These are phyloP conservation scores for Mormyrus iriodes DNA, from an alignment of 2,113 vertebrate species.

Conservation along the genomic window DNA sequence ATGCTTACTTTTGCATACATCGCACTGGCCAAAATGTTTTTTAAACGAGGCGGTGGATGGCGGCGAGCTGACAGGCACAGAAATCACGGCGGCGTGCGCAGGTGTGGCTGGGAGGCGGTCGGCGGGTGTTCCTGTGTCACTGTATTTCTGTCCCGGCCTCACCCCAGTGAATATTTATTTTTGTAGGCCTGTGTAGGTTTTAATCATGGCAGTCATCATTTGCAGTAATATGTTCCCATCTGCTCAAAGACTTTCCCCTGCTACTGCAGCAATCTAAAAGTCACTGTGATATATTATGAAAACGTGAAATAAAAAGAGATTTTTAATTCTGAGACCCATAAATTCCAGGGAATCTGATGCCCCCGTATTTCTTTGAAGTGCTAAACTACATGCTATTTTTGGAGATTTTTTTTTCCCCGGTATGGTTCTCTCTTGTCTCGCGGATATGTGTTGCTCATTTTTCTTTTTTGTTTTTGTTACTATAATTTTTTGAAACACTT, in stretches of 20 bases:
- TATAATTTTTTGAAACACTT: conserved; percentile 50
- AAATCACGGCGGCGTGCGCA: neutral
- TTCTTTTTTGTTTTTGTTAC: conserved; percentile 33
- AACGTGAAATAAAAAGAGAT: conserved; percentile 33
- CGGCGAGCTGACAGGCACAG: conserved; percentile 15
- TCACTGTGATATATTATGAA: conserved; percentile 37
- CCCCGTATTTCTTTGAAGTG: conserved; percentile 52
- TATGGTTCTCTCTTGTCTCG: conserved; percentile 41
- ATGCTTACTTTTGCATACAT: neutral
- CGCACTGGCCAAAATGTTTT: conserved; percentile 20
- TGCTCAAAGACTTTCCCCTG: conserved; percentile 26
- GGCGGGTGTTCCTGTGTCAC: neutral
- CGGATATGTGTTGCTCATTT: conserved; percentile 44
- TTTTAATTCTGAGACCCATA: conserved; percentile 42
- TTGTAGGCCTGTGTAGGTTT: conserved; percentile 29
- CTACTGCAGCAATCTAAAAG: conserved; percentile 31
- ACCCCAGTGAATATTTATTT: conserved; percentile 18
- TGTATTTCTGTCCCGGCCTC: conserved; percentile 34
- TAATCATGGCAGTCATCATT: conserved; percentile 39
- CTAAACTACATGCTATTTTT: conserved; percentile 61
- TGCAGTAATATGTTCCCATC: conserved; percentile 36
- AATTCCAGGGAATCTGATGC: conserved; percentile 40
- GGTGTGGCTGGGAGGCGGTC: neutral
- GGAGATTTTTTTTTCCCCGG: conserved; percentile 30
- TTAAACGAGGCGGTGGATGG: conserved; percentile 30